Base-by-base conservation (phyloP, 2,113 vertebrate genomes). In the Ondatra zibethicus region DNA sequence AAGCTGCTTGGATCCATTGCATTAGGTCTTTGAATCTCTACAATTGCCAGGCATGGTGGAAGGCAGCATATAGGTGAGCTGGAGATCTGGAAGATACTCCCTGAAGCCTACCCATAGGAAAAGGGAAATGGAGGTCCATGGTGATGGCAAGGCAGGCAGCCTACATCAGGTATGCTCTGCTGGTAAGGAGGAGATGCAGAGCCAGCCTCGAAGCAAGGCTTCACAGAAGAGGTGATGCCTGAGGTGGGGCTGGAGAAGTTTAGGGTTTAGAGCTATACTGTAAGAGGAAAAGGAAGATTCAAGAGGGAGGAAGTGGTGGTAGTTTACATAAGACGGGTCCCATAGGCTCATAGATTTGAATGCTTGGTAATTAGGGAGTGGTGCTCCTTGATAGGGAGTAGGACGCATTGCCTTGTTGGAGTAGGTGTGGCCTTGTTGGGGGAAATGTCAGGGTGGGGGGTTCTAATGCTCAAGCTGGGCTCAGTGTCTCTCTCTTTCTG, bases 11-110 rank as follows among this genome's bases (percentile, higher is more conserved):
- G 10, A 23, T 33, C 36, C 16, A 50, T 55, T 66, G 23, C 33
- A 10, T 88, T 25, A 2, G 17, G 10, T 66, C 92, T 66, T 19
- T 31, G 52, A 91, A 12, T 23, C 65, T 75, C 68, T 76, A 31
- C 12, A 21, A 50, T 12, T 63, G 29, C 65, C 39, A 52, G 77
- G 33, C 42, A 31, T 1, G 2, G 21, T 0, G 0, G 12, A 2
- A 9, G n/a, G 19, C 42, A 72, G 68, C 4, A 39, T 23, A n/a
- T 66, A 23, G 76, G 61, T 72, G 80, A 81, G 23, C 25, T 36
- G 16, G 42, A 25, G 3, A 0, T 6, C 0, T 12, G 9, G 33
- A 58, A 63, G 11, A n/a, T 5, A 19, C 29, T 80, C 12, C 58
- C 39, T 12, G 17, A 55, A 89, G 36, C 45, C 45, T 33, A 19